These are phyloP conservation scores for Siphamia tubifer DNA, from an alignment of 2,113 vertebrate species.

Conservation along the genomic window DNA sequence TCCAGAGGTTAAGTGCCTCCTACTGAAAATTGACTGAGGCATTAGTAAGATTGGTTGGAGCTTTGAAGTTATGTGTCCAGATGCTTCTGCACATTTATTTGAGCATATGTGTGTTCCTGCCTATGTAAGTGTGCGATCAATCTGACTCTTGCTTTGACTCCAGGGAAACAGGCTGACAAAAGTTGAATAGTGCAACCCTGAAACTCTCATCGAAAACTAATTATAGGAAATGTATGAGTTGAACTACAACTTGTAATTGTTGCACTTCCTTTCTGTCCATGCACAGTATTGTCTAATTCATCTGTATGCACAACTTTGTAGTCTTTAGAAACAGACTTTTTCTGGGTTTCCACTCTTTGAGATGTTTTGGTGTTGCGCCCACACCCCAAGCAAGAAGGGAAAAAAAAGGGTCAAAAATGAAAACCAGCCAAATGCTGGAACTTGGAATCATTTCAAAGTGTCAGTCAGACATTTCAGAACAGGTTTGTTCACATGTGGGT, in stretches of 20 bases:
- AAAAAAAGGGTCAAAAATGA: constrained; percentile 2
- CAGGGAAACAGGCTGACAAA: neutral
- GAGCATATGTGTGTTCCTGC: neutral
- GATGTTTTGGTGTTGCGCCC: neutral
- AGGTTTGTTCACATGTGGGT: constrained; percentile 62
- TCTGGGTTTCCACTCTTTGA: neutral
- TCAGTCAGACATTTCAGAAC: constrained; percentile 42
- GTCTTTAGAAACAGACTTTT: neutral
- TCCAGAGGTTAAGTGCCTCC: constrained; percentile 70
- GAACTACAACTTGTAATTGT: constrained; percentile 39
- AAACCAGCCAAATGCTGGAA: neutral
- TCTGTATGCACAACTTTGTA: neutral
- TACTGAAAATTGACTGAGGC: constrained; percentile 54
- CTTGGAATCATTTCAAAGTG: constrained; percentile 40
- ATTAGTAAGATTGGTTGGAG: constrained; percentile 53
- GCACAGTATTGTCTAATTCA: constrained; percentile 10
- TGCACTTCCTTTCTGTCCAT: neutral
- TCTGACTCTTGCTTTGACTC: constrained; percentile 1
- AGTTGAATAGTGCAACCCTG: constrained; percentile 17
- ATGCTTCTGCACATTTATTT: constrained; percentile 19
- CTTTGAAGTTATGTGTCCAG: constrained; percentile 37
- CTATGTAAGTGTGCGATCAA: neutral
- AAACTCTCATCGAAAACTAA: constrained; percentile 9
- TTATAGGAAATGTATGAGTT: constrained; percentile 26
- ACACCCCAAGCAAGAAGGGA: constrained; percentile 22